Conservation (phyloP, 2,113 vertebrate species). For the Struthio camelus region DNA sequence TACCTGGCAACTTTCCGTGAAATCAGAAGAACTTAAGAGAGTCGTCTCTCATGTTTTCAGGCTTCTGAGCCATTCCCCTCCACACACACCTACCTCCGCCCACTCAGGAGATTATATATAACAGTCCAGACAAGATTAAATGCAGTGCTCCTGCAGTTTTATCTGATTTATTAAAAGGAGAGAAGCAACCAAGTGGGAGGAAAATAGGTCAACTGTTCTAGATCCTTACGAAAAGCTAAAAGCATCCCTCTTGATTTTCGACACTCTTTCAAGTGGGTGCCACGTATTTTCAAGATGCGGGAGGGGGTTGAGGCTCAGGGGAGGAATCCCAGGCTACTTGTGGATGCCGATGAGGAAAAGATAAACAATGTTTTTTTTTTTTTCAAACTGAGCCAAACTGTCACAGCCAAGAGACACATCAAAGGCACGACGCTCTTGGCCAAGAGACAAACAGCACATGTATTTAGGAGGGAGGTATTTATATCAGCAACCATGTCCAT, state of each 20-base stretch:
- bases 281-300: not conserved
- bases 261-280: not conserved
- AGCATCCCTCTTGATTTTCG: not conserved
- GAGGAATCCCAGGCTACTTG: not conserved
- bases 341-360: not conserved
- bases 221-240: not conserved
- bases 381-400: not conserved
- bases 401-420: not conserved
- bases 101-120: constrained; percentile 34
- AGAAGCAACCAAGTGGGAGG: constrained; percentile 22
- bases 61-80: constrained; percentile 1
- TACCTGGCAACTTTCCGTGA: constrained; percentile 13
- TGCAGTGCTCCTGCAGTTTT: constrained; percentile 41
- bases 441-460: not conserved
- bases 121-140: constrained; percentile 57
- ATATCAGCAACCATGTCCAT: not conserved
- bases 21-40: constrained; percentile 60
- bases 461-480: not conserved
- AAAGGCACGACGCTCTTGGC: not conserved
- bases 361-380: not conserved
- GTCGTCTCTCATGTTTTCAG: constrained; percentile 54
- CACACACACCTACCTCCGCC: constrained; percentile 19
- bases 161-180: constrained; percentile 66
- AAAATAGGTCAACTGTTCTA: not conserved
- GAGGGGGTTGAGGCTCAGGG: not conserved